Conservation (phyloP, 2,797 vertebrate species). For the Geotrypetes seraphini region DNA sequence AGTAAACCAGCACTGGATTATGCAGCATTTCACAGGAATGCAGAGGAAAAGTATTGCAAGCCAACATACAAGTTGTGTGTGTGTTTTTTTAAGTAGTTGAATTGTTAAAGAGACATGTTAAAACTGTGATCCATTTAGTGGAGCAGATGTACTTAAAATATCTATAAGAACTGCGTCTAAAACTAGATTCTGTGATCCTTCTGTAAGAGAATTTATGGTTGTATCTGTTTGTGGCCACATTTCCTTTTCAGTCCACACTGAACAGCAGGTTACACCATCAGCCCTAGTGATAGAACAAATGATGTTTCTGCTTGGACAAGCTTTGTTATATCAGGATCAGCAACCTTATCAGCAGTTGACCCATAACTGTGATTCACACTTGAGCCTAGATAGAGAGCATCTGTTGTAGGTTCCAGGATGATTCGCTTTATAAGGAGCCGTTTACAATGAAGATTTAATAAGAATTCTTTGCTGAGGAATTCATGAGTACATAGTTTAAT, state of each 20-base stretch:
- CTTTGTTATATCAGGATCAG: constrained; percentile 83
- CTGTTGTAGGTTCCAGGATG: constrained; percentile 69
- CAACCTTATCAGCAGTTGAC: constrained; percentile 93
- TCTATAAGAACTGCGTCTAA: constrained; percentile 14
- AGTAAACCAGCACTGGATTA: too few species aligned
- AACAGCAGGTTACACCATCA: constrained; percentile 64
- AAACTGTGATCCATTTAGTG: too few species aligned
- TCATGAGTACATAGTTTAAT: too few species aligned
- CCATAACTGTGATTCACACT: constrained; percentile 71
- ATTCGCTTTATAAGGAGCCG: constrained; percentile 40
- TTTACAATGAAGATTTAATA: constrained; percentile 50
- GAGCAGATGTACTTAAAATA: constrained; percentile 5
- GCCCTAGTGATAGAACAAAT: constrained; percentile 71
- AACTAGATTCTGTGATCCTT: constrained; percentile 13
- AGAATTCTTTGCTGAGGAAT: neutral
- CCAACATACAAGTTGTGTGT: too few species aligned
- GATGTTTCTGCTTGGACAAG: constrained; percentile 76
- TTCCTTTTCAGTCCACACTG: constrained; percentile 18
- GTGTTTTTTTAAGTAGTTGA: constrained; percentile 1
- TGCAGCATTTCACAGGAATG: too few species aligned
- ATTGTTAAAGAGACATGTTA: constrained; percentile 13
- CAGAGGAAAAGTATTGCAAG: too few species aligned
- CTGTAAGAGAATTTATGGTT: constrained; percentile 9
- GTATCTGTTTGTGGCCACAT: constrained; percentile 12
- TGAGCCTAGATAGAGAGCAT: constrained; percentile 70